A percentile compares a stretch with the other conserved stretches of the same genome.
Conservation (phyloP, 2,888 invertebrate genomes). For the Seira musarum region DNA sequence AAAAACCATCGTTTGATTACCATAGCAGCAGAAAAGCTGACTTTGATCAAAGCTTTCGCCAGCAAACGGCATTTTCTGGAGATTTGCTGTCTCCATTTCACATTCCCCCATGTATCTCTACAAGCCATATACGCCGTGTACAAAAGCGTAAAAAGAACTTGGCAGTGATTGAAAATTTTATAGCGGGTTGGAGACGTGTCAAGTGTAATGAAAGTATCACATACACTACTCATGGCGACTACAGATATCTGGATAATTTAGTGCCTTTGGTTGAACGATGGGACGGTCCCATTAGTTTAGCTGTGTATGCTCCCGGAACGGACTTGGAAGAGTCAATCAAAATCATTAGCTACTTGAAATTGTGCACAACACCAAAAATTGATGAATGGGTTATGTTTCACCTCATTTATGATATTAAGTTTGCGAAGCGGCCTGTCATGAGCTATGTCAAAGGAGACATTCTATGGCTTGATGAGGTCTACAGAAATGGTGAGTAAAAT, state of each 20-base stretch:
- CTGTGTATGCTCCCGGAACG: slow-evolving; percentile 88
- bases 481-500: slow-evolving; percentile 40
- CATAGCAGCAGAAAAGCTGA: too few species aligned
- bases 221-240: slow-evolving; percentile 93
- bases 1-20: not conserved
- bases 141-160: slow-evolving; percentile 57
- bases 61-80: too few species aligned
- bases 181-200: slow-evolving; percentile 70
- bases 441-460: slow-evolving; percentile 33
- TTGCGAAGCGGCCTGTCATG: slow-evolving; percentile 78
- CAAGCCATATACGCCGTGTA: slow-evolving; percentile 30
- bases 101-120: slow-evolving; percentile 37
- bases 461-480: slow-evolving; percentile 45
- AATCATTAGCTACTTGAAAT: slow-evolving; percentile 85
- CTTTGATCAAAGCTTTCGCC: not conserved
- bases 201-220: slow-evolving; percentile 89
- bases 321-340: slow-evolving; percentile 85
- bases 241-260: slow-evolving; percentile 91
- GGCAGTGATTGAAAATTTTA: slow-evolving; percentile 58
- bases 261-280: slow-evolving; percentile 88
- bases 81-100: slow-evolving; percentile 22
- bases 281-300: slow-evolving; percentile 90
- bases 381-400: slow-evolving; percentile 89
- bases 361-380: slow-evolving; percentile 82
- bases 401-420: slow-evolving; percentile 88